Conservation (phyloP, 2,113 vertebrate species). For the Hemiscyllium ocellatum region DNA sequence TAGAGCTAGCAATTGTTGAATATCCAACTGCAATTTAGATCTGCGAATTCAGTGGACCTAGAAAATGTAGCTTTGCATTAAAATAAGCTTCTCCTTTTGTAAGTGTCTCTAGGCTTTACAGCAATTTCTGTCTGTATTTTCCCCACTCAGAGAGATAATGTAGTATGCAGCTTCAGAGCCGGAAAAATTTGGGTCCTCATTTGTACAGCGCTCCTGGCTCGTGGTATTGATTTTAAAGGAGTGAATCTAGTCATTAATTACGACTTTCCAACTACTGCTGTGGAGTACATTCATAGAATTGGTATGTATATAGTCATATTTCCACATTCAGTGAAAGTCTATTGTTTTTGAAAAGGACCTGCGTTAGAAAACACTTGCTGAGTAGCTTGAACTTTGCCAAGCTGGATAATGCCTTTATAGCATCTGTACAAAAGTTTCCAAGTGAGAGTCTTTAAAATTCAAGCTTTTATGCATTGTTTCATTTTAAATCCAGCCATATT, state of each 20-base stretch:
- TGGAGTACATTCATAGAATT: conserved; percentile 94
- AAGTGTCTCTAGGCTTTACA: neutral
- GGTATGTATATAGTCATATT: conserved; percentile 58
- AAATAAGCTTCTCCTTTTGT: neutral
- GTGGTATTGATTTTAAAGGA: conserved; percentile 96
- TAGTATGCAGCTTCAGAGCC: conserved; percentile 80
- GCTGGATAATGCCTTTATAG: neutral
- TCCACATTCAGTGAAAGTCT: neutral
- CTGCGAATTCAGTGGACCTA: neutral
- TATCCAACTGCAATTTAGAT: neutral
- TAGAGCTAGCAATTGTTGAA: neutral
- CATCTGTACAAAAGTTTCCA: neutral
- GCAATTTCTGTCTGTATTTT: neutral
- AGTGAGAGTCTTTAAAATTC: neutral
- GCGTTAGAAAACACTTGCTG: neutral
- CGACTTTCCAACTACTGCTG: conserved; percentile 83
- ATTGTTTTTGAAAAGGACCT: neutral
- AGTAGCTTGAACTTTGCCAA: neutral
- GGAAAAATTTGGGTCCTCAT: conserved; percentile 97
- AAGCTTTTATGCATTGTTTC: neutral
- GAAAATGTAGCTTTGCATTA: neutral
- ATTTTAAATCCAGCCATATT: neutral
- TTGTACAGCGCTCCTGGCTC: conserved; percentile 85
- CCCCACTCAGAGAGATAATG: conserved; percentile 78
- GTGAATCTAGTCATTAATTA: conserved; percentile 93